A percentile compares a stretch with the other conserved stretches of the same genome.
Conservation (phyloP, 1,140 invertebrate genomes). For the Popillia japonica region DNA sequence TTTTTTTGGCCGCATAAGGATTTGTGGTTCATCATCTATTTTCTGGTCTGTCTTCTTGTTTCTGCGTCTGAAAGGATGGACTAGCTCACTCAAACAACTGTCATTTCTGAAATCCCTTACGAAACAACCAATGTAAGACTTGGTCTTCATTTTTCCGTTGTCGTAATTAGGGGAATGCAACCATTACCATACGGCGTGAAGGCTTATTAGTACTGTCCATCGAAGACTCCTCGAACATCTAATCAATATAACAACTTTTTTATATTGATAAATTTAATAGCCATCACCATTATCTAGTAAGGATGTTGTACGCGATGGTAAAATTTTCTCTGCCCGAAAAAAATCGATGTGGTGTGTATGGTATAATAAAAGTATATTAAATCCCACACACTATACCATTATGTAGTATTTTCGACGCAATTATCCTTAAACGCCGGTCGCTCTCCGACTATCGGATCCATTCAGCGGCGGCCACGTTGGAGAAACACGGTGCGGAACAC, state of each 20-base stretch:
- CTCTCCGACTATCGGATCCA: not conserved
- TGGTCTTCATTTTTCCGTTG: no score
- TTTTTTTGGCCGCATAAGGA: no score
- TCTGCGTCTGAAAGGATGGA: no score
- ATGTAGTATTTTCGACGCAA: conserved; percentile 33
- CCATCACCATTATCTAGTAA: not conserved
- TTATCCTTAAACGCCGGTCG: conserved; percentile 22
- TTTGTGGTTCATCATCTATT: no score
- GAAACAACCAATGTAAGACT: no score
- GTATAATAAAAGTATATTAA: conserved; percentile 36
- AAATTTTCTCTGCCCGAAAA: not conserved
- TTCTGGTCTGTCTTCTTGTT: no score
- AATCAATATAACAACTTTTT: not conserved
- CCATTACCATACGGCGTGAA: no score
- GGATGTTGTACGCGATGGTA: not conserved
- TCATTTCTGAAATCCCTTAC: no score
- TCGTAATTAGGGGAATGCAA: no score
- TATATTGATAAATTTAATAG: not conserved
- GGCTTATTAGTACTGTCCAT: not conserved
- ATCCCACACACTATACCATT: conserved; percentile 34
- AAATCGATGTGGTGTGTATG: not conserved
- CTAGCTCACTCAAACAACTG: no score
- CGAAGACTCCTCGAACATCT: not conserved
- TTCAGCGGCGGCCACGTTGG: not conserved
- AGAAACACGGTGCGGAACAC: not conserved